Evolutionary conservation across 2,113 vertebrate species (phyloP), one percentile per base, ranked within the genome.

Genomic region (Pandion haliaetus): DNA sequence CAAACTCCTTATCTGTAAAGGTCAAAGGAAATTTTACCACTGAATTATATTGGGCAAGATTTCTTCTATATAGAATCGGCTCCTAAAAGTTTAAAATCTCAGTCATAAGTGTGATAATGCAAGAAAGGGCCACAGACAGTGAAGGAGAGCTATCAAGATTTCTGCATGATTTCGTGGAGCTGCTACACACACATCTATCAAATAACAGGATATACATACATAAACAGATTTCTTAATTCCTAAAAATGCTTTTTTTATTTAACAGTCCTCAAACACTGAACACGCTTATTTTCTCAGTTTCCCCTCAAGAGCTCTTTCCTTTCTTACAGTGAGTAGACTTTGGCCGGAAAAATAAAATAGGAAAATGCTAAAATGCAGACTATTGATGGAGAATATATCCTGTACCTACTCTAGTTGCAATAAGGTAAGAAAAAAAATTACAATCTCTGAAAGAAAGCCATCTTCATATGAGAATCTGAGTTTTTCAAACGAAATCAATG

Each of bases 401-500:
- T 79, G 49, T 58, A 91, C 70, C 40, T 44, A 54, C 25, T 57
- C 31, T 79, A 17, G 47, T 10, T 83, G 23, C 38, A 72, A 38
- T 80, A 72, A 93, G 63, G 45, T 26, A 28, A 70, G 52, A 77
- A 71, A 86, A 74, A 93, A 90, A 17, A 42, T 15, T n/a, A 28
- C 19, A 58, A 1, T 82, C 59, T 93, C 31, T 93, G 79, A 87
- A 92, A 14, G 38, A 92, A 95, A 94, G 66, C 21, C 50, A 91
- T 95, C 91, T 94, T 85, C 61, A 34, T 15, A 13, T 1, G 20
- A 59, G 57, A 96, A 90, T 63, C 26, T 74, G 67, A 66, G 66
- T 95, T 91, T 92, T 95, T 71, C 82, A 62, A 93, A 92, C 87
- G 84, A 95, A 29, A 44, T 73, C 93, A 73, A 54, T 79, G 25